A percentile compares a stretch with the other conserved stretches of the same genome.
phyloP scores from a whole-genome alignment of 2,797 vertebrate genomes.

The Lindbergichthys nudifrons region DNA sequence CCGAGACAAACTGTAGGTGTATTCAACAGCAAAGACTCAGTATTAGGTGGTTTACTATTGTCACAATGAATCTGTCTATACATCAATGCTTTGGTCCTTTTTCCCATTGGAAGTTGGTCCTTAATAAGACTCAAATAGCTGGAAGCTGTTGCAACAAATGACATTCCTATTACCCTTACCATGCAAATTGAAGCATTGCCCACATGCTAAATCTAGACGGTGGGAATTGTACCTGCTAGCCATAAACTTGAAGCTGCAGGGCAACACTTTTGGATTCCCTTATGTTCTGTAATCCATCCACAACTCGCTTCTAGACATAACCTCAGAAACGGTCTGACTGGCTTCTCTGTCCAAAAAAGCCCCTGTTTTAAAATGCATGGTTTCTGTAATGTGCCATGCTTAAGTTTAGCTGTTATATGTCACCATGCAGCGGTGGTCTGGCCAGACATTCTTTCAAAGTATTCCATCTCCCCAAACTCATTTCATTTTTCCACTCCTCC shows the following conservation, averaged over 20 bases:
- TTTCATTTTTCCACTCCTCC: conserved; percentile 68
- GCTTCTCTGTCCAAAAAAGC: conserved; percentile 19
- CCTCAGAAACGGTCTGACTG: conserved; percentile 5
- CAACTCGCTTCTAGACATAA: neutral
- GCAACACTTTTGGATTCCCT: neutral
- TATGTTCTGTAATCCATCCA: neutral
- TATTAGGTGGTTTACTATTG: no score
- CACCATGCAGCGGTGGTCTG: conserved; percentile 61
- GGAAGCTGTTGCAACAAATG: neutral
- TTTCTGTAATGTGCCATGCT: conserved; percentile 49
- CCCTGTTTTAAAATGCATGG: conserved; percentile 33
- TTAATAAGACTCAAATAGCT: neutral
- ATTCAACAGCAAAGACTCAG: no score
- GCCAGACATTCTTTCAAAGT: conserved; percentile 62
- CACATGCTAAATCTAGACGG: neutral
- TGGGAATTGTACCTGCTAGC: neutral
- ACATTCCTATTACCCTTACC: neutral
- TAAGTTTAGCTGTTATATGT: conserved; percentile 50
- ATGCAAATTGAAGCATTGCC: neutral
- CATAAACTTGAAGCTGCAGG: neutral
- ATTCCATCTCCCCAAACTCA: conserved; percentile 58
- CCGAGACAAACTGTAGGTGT: no score
- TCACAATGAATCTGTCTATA: no score
- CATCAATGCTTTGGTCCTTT: no score
- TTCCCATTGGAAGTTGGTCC: no score